A percentile compares a stretch with the other conserved stretches of the same genome.
Evolutionary conservation across 2,888 invertebrate species (phyloP).

Genomic region (Tenthredo notha): DNA sequence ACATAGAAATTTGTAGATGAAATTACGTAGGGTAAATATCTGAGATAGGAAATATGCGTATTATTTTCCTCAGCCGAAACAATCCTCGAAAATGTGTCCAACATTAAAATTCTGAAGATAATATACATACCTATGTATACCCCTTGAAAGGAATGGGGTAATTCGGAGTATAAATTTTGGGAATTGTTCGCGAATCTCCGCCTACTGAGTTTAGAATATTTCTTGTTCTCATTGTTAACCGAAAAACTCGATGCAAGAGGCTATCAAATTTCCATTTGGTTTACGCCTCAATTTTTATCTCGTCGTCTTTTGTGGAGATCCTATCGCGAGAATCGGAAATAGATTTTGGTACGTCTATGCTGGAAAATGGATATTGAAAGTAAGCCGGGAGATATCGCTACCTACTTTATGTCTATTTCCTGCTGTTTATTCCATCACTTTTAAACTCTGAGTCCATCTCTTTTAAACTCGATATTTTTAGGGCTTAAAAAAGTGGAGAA

Average conservation of each 20-base stretch:
- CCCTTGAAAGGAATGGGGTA: neutral
- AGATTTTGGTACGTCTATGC: constrained; percentile 29
- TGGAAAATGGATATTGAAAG: constrained; percentile 9
- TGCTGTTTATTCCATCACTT: constrained; percentile 12
- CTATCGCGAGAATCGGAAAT: constrained; percentile 8
- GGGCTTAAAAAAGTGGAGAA: neutral
- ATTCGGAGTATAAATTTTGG: neutral
- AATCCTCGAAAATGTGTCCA: no score
- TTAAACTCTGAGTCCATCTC: neutral
- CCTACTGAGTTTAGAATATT: neutral
- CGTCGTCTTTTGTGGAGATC: constrained; percentile 22
- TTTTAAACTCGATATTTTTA: neutral
- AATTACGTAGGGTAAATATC: no score
- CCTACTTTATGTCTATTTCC: neutral
- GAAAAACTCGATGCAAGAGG: constrained; percentile 20
- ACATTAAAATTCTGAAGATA: no score
- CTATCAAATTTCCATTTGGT: constrained; percentile 37
- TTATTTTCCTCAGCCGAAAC: no score
- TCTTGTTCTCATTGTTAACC: neutral
- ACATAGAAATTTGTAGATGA: no score
- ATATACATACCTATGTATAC: neutral
- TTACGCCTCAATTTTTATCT: constrained; percentile 8
- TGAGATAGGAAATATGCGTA: no score
- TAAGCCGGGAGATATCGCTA: neutral
- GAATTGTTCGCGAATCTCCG: neutral